phyloP scores from a whole-genome alignment of 1,140 invertebrate species.

The Drosophila ogumai region DNA sequence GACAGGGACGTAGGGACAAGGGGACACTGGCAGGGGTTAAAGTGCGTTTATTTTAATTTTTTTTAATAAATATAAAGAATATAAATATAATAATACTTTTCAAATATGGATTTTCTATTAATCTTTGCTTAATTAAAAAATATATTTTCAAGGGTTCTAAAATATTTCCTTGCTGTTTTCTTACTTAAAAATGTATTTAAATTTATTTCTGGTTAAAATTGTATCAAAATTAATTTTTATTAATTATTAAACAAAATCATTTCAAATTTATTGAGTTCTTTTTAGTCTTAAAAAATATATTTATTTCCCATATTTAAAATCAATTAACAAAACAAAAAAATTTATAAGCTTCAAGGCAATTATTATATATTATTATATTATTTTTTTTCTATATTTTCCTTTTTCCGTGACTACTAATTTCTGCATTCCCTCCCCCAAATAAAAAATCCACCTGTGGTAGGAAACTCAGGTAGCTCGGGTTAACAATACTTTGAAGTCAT shows the following conservation, averaged over 20 bases:
- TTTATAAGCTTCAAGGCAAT: not conserved
- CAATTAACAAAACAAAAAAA: not conserved
- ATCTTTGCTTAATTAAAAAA: too few species aligned
- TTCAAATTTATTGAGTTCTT: not conserved
- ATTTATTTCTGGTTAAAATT: not conserved
- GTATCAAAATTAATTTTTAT: not conserved
- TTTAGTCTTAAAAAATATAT: not conserved
- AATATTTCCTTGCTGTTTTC: too few species aligned
- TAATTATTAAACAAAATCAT: too few species aligned
- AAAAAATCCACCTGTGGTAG: slow-evolving; percentile 1
- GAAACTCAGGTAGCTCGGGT: slow-evolving; percentile 33
- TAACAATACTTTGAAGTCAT: slow-evolving; percentile 76
- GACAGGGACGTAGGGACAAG: too few species aligned
- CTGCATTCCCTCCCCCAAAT: not conserved
- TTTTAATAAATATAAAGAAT: slow-evolving; percentile 56
- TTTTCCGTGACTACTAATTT: not conserved
- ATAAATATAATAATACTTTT: not conserved
- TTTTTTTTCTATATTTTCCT: too few species aligned
- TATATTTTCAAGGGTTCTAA: too few species aligned
- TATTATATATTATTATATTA: too few species aligned
- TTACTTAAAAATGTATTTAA: not conserved
- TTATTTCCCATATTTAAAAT: not conserved
- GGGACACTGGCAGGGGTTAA: not conserved
- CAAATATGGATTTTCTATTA: too few species aligned
- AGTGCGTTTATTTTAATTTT: not conserved